These are phyloP conservation scores for Pachypsylla venusta DNA, from an alignment of 1,140 invertebrate species.

Conservation along the genomic window DNA sequence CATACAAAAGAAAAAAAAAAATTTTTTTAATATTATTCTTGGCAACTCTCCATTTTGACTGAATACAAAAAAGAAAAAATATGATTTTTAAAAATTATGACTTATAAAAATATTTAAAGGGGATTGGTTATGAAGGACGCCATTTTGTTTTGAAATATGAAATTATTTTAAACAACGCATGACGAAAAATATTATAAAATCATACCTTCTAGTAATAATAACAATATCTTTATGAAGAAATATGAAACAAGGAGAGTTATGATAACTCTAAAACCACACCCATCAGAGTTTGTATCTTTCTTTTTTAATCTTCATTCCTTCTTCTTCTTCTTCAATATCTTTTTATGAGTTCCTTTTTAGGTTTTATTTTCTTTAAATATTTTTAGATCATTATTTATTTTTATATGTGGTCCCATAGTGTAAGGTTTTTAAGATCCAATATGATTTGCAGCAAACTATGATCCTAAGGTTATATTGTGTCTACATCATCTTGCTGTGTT, in stretches of 20 bases:
- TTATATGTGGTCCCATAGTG: too few species aligned
- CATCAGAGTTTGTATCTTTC: not conserved
- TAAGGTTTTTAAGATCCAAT: too few species aligned
- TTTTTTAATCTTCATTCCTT: not conserved
- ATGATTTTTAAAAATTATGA: not conserved
- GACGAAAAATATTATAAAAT: not conserved
- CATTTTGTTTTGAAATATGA: slow-evolving; percentile 7
- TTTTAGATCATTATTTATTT: too few species aligned
- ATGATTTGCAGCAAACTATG: too few species aligned
- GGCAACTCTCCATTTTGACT: slow-evolving; percentile 8
- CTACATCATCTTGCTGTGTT: too few species aligned
- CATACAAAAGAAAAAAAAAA: not conserved
- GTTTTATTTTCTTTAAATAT: too few species aligned
- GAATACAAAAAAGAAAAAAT: not conserved
- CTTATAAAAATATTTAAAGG: not conserved
- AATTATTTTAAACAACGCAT: slow-evolving; percentile 6
- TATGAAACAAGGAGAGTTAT: slow-evolving; percentile 1
- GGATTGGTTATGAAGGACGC: slow-evolving; percentile 6
- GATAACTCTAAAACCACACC: slow-evolving; percentile 5
- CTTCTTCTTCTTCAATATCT: too few species aligned
- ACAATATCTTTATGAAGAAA: not conserved
- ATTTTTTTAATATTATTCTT: not conserved
- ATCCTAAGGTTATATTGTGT: too few species aligned
- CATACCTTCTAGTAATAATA: not conserved
- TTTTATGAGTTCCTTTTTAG: too few species aligned